These are phyloP conservation scores for Pogona vitticeps DNA, from an alignment of 2,113 vertebrate species.

Conservation along the genomic window DNA sequence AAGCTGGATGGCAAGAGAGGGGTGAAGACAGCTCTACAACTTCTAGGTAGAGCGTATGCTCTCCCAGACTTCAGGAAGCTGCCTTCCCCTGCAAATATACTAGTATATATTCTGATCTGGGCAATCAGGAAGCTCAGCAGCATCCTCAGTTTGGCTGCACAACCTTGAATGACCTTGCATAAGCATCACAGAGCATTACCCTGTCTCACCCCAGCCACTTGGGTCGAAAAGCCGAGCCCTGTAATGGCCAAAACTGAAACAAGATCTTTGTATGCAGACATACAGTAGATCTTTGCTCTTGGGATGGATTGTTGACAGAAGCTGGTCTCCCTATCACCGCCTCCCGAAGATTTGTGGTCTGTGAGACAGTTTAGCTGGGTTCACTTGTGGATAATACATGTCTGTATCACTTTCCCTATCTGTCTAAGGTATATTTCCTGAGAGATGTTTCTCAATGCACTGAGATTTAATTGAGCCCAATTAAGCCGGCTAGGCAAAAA, in stretches of 20 bases:
- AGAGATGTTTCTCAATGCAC: background rate
- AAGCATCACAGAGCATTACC: background rate
- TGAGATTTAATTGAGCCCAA: background rate
- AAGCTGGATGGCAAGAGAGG: too few species aligned
- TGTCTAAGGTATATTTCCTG: background rate
- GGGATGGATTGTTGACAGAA: background rate
- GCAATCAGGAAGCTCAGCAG: too few species aligned
- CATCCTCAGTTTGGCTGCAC: background rate
- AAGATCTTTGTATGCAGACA: background rate
- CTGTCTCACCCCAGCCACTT: background rate
- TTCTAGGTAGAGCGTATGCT: too few species aligned
- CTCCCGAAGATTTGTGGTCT: background rate
- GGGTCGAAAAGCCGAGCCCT: conserved; percentile 11
- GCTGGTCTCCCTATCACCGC: background rate
- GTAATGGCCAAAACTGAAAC: background rate
- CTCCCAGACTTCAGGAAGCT: too few species aligned
- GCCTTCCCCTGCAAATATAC: too few species aligned
- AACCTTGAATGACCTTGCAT: conserved; percentile 17
- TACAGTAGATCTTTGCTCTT: background rate
- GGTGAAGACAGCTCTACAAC: too few species aligned
- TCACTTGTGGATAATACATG: background rate
- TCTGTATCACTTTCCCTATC: background rate
- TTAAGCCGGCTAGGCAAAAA: background rate
- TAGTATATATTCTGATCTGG: too few species aligned
- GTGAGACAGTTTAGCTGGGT: background rate